A percentile compares a stretch with the other conserved stretches of the same genome.
phyloP scores from a whole-genome alignment of 2,113 vertebrate species.

The Clarias macrocephalus region DNA sequence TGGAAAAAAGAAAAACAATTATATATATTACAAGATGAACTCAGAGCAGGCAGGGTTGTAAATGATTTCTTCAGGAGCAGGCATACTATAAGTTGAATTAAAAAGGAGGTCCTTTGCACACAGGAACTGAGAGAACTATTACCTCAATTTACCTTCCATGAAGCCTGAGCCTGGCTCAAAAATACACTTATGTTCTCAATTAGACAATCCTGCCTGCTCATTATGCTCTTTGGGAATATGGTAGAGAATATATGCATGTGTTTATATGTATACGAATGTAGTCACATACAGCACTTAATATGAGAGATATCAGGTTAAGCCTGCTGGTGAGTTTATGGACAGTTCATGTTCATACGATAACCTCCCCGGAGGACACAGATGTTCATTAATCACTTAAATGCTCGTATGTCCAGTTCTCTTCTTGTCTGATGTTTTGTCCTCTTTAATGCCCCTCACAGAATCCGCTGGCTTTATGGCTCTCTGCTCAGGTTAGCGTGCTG shows the following conservation, averaged over 20 bases:
- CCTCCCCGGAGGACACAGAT: slow-evolving; percentile 35
- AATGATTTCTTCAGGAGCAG: background rate
- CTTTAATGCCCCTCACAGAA: background rate
- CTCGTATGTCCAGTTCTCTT: slow-evolving; percentile 29
- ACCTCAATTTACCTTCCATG: background rate
- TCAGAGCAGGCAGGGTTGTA: background rate
- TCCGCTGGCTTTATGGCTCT: slow-evolving; percentile 18
- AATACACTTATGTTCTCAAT: slow-evolving; percentile 8
- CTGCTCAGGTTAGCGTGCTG: slow-evolving; percentile 34
- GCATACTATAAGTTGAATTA: background rate
- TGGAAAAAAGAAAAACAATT: background rate
- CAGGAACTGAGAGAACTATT: background rate
- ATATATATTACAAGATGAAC: background rate
- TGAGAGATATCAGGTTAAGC: slow-evolving; percentile 21
- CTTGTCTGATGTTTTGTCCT: slow-evolving; percentile 8
- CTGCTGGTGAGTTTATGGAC: slow-evolving; percentile 30
- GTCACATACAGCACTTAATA: background rate
- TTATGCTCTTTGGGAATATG: background rate
- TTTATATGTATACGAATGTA: background rate
- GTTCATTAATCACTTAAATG: slow-evolving; percentile 46
- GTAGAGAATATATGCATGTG: background rate
- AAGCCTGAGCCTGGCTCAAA: background rate
- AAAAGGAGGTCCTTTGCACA: background rate
- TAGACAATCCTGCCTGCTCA: background rate
- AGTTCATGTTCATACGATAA: slow-evolving; percentile 47